Base-by-base conservation (phyloP, 2,113 vertebrate genomes). In the Strigops habroptila region DNA sequence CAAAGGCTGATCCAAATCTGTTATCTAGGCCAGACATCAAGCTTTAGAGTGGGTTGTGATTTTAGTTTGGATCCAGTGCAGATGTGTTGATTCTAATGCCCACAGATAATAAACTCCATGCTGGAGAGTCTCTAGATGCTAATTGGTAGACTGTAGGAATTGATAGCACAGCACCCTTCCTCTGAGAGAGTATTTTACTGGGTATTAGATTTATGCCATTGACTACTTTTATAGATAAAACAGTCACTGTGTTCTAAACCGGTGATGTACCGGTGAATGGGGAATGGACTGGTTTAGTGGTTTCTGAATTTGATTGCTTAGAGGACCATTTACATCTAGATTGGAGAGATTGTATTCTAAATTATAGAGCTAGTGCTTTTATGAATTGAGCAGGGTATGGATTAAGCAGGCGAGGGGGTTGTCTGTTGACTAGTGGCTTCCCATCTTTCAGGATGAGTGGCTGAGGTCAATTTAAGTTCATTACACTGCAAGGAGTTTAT, bases 401-500 rank as follows among this genome's bases (percentile, higher is more conserved):
- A 57, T 6, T 25, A 79, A 63, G 86, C 53, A 60, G 67, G 46
- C 21, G 57, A 83, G n/a, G 55, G 43, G 15, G 46, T 12, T 95
- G 39, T 12, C 46, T 24, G 12, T 31, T 68, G 48, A 46, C 33
- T 44, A 7, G 35, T 17, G 37, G 8, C 68, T 71, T 74, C 78
- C 24, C 33, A 3, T 19, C 48, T 46, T 69, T 74, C 77, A 62
- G 9, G n/a, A 70, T 35, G 95, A 91, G 86, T 39, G 59, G 82
- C 90, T 68, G 79, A 84, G 94, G 71, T 94, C 93, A 92, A 31
- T 48, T 60, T 44, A 28, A 90, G 91, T 93, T 91, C 87, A 90
- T 85, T 77, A 57, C 75, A 16, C 57, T 62, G 69, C 37, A n/a
- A 95, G 87, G 91, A 87, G 78, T 94, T 95, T 82, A 95, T 97